Base-by-base conservation (phyloP, 35 echinoderm and acorn worm genomes). In the Apostichopus japonicus region DNA sequence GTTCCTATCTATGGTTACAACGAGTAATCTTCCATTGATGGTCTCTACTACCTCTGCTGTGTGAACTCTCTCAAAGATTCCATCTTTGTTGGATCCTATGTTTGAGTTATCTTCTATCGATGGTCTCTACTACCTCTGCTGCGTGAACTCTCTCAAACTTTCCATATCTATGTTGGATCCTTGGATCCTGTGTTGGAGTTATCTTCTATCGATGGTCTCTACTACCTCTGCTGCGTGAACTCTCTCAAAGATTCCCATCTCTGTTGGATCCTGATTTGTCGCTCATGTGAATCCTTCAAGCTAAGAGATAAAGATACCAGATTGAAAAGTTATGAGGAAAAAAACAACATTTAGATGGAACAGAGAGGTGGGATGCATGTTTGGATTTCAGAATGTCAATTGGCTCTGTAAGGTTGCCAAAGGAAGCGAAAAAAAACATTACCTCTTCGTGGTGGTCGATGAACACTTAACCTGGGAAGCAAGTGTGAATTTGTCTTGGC, bases 41-140 rank as follows among this genome's bases (percentile, higher is more conserved):
- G 5, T 21, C 70, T 17, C 19, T 72, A 17, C 70, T 72, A 81
- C 79, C 79, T 81, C 54, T 81, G 79, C 17, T 81, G 79, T 9
- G 8, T 55, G 13, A 53, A 7, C 24, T 53, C 27, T 81, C 33
- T 81, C 24, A 81, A 17, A 0, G 13, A 23, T 27, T 73, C 65
- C 86, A 88, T 71, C 86, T 88, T 63, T 53, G 58, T 23, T 88
- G 86, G 27, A 88, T 88, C 27, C 65, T 65, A n/a, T n/a, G n/a
- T n/a, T n/a, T n/a, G n/a, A n/a, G n/a, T n/a, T n/a, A n/a, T n/a
- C n/a, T n/a, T n/a, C 61, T 15, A 65, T 65, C 8, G 70, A 72
- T 72, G 9, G 5, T 21, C 70, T 17, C 19, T 72, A 17, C 70
- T 72, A 81, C 79, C 79, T 81, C 54, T 81, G 79, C 17, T 81